Conservation (phyloP, 2,113 vertebrate species). For the Stictonetta naevosa region DNA sequence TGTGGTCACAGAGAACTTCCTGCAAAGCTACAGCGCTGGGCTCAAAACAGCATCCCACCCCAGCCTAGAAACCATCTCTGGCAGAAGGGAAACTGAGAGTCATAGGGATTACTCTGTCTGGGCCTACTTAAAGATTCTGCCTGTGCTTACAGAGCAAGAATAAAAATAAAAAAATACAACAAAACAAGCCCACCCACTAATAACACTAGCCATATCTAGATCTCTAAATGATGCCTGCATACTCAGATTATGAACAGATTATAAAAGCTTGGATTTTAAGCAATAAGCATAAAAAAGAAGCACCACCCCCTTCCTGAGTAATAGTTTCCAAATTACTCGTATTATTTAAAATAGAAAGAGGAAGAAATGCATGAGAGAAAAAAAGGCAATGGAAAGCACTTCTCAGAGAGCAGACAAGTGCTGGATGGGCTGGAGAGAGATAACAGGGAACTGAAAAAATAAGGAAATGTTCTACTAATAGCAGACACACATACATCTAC, state of each 20-base stretch:
- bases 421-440: background rate
- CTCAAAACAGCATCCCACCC: background rate
- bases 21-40: background rate
- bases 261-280: background rate
- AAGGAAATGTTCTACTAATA: background rate
- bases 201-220: background rate
- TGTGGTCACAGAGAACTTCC: fast-evolving
- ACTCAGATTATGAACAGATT: background rate
- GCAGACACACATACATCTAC: background rate
- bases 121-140: background rate
- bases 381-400: background rate
- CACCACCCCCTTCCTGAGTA: background rate
- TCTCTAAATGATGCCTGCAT: background rate
- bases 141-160: background rate
- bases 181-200: background rate
- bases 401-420: background rate
- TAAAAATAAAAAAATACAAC: background rate
- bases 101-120: background rate
- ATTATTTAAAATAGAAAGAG: constrained; percentile 13
- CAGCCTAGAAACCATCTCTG: background rate
- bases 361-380: background rate
- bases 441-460: background rate
- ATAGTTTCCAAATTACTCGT: background rate
- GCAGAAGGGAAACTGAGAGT: background rate
- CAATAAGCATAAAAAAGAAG: background rate